Conservation (phyloP, 2,888 invertebrate species). For the Sphaeridia pumilis region DNA sequence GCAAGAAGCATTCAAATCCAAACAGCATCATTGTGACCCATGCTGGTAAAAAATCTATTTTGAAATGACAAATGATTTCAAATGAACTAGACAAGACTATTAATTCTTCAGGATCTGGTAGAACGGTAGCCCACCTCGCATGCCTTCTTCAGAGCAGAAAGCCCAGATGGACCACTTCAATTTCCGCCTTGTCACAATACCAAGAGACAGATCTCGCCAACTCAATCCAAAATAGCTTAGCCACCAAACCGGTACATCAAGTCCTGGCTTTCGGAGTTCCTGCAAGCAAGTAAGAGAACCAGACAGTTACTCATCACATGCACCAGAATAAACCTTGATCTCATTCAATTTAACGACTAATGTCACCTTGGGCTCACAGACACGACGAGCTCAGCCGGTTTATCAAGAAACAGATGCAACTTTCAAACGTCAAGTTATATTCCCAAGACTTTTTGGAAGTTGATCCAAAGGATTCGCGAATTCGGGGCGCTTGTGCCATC, state of each 20-base stretch:
- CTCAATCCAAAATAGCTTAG: conserved; percentile 21
- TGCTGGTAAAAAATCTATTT: conserved; percentile 12
- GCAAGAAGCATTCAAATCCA: conserved; percentile 17
- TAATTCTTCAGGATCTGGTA: conserved; percentile 13
- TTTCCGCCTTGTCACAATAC: conserved; percentile 13
- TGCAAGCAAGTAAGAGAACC: conserved; percentile 1
- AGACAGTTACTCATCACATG: background rate
- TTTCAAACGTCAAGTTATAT: conserved; percentile 23
- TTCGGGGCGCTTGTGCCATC: conserved; percentile 26
- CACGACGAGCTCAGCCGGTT: conserved; percentile 22
- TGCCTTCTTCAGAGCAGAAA: conserved; percentile 22
- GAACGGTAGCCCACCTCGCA: conserved; percentile 27
- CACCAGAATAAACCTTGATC: background rate
- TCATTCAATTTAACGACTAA: background rate
- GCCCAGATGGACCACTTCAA: conserved; percentile 22
- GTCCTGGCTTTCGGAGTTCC: conserved; percentile 29
- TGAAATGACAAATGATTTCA: background rate
- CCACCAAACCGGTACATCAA: conserved; percentile 20
- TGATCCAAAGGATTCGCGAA: conserved; percentile 20
- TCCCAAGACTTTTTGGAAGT: conserved; percentile 23
- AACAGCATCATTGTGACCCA: conserved; percentile 26
- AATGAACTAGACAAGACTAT: background rate
- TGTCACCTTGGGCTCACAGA: conserved; percentile 3
- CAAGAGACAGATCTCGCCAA: conserved; percentile 21
- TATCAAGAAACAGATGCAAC: conserved; percentile 19